Base-by-base conservation (phyloP, 2,113 vertebrate genomes). In the Pipa parva region DNA sequence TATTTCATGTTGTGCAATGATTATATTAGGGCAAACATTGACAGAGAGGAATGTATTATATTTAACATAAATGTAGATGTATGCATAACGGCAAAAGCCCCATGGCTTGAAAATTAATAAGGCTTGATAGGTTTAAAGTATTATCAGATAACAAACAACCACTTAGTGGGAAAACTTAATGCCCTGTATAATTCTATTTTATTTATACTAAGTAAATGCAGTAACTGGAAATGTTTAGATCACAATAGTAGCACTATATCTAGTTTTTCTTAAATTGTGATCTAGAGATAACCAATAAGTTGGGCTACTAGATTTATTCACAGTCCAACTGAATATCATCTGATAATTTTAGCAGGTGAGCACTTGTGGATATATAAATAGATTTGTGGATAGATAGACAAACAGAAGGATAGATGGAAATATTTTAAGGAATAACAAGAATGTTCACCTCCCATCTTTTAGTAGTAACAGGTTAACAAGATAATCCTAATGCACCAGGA, bases 21-120 rank as follows among this genome's bases (percentile, higher is more conserved):
- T 22, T 21, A 24, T 49, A 49, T 22, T 21, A 22, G 21, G 18
- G 5, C 18, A 22, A 49, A 21, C 7, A 10, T 22, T 49, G 21
- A 49, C 46, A 49, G 21, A 49, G 46, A 49, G 21, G 21, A 49
- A 49, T 24, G 21, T 18, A 24, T 49, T 49, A 22, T 49, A 49
- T 22, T 49, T 49, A 21, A 20, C 18, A 12, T 42, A 42, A 2
- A 21, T 24, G 46, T 4, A 20, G 8, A 20, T 13, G 12, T 49
- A 49, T 49, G 21, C 46, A 22, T 49, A 8, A 49, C 18, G 21
- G 46, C 18, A 29, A 18, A 55, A 56, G 18, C 27, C 15, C 27
- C 27, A 6, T 56, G 52, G 52, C 52, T 18, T 27, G 27, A 56
- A 49, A 49, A 49, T 42, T 49, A 49, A 56, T 31, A 27, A 56